A percentile compares a stretch with the other conserved stretches of the same genome.
These are phyloP conservation scores for Eidolon helvum DNA, from an alignment of 2,113 vertebrate genomes.

Conservation along the genomic window DNA sequence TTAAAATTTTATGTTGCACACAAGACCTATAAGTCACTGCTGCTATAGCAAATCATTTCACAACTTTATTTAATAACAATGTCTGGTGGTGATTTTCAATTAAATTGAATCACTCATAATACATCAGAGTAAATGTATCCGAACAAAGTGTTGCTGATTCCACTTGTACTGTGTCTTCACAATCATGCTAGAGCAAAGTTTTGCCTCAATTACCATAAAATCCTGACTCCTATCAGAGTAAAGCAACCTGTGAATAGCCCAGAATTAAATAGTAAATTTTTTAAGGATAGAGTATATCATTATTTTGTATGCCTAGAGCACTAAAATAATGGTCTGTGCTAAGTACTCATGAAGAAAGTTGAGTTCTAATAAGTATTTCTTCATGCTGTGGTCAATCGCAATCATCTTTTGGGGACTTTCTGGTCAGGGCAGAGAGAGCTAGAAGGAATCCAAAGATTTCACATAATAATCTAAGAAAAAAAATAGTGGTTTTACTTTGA, in stretches of 20 bases:
- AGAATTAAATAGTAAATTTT: neutral
- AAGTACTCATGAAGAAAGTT: neutral
- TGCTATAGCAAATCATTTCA: slow-evolving; percentile 63
- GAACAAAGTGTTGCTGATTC: neutral
- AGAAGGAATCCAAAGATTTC: neutral
- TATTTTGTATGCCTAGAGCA: neutral
- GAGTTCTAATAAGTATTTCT: neutral
- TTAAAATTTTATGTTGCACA: slow-evolving; percentile 77
- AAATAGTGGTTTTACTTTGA: neutral
- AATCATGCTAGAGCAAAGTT: neutral
- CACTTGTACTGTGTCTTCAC: neutral
- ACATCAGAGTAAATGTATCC: neutral
- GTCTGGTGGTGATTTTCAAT: slow-evolving; percentile 57
- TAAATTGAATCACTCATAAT: slow-evolving; percentile 31
- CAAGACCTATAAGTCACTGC: slow-evolving; percentile 61
- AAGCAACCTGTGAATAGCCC: neutral
- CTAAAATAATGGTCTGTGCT: neutral
- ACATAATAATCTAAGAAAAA: neutral
- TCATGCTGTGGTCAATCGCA: neutral
- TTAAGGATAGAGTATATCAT: neutral
- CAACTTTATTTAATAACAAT: slow-evolving; percentile 57
- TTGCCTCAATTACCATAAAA: neutral
- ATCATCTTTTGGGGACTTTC: neutral
- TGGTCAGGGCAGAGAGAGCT: neutral
- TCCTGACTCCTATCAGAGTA: neutral